Conservation (phyloP, 2,797 vertebrate species). For the Phalanger gymnotis region DNA sequence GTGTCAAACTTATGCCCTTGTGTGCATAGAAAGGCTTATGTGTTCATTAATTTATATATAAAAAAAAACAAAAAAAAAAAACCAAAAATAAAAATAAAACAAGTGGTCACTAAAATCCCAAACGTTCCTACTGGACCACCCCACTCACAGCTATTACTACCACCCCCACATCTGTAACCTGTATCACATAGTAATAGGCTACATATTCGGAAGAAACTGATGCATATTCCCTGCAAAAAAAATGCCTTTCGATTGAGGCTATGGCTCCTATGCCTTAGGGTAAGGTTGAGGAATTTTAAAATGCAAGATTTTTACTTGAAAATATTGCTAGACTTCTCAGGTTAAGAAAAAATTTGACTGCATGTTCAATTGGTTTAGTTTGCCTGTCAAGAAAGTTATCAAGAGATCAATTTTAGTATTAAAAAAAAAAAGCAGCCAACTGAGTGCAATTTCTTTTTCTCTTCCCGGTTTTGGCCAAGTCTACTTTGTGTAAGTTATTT, state of each 20-base stretch:
- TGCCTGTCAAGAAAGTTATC: constrained; percentile 77
- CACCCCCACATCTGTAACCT: constrained; percentile 78
- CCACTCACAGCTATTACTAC: constrained; percentile 80
- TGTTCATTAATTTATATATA: constrained; percentile 70
- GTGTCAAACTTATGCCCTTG: constrained; percentile 76
- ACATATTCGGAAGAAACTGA: constrained; percentile 84
- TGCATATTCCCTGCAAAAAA: constrained; percentile 87
- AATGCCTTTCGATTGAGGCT: constrained; percentile 85
- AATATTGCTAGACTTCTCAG: constrained; percentile 78
- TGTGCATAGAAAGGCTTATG: constrained; percentile 82
- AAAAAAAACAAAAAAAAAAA: no score
- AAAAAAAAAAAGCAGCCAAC: constrained; percentile 79
- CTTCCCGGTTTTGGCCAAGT: constrained; percentile 70
- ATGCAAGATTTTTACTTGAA: constrained; percentile 71
- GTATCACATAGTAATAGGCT: constrained; percentile 84
- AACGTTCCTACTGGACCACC: constrained; percentile 79
- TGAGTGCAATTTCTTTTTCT: constrained; percentile 73
- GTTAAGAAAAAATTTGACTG: constrained; percentile 79
- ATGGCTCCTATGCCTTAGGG: constrained; percentile 85
- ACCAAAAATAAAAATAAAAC: constrained; percentile 52
- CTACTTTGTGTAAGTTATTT: constrained; percentile 59
- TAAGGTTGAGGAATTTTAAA: constrained; percentile 80
- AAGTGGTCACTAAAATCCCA: constrained; percentile 79
- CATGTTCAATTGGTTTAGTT: constrained; percentile 75
- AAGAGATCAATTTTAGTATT: constrained; percentile 46